Evolutionary conservation across 2,797 vertebrate genomes (phyloP), one percentile per base, ranked within the genome.

Genomic region (Morus bassanus): DNA sequence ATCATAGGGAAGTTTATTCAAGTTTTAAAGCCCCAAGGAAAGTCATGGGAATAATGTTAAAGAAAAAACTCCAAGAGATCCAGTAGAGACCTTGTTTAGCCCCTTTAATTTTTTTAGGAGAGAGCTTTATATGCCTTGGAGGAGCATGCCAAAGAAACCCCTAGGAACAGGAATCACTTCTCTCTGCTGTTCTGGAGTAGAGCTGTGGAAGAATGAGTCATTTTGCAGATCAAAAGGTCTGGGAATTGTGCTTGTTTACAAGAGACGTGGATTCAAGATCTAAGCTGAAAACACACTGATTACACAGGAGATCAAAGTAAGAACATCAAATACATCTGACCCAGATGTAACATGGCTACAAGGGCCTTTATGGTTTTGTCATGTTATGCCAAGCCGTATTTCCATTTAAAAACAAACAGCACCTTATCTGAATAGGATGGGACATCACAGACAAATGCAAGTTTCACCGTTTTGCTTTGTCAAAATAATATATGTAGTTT

Each of bases 261-360:
- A 91, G 96, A 98, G 96, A 98, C 24, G 53, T 97, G 94, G 94
- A 97, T 88, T 87, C 74, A 91, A 98, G 98, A 98, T 98, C 97
- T 98, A 97, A 98, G 97, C 94, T 97, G 88, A 94, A 95, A 96
- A 96, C 95, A 94, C 82, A 95, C 85, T 77, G 93, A 94, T 97
- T 98, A 97, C 93, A 97, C 96, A 78, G 59, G 65, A 98, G 97
- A 98, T 98, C 98, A 98, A 98, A 99, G 98, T 46, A 89, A 96
- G 91, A 98, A 97, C 97, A 98, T 98, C 97, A 98, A 96, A 98
- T 97, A 95, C 87, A 95, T 97, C 96, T 96, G 96, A 96, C 95
- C 97, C 96, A 96, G 98, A 97, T 98, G 95, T 75, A 91, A 96
- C 96, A 89, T 93, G 77, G 64, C 91, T 85, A 95, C 89, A 82